A percentile compares a stretch with the other conserved stretches of the same genome.
Conservation (phyloP, 2,797 vertebrate genomes). For the Cephalopachus bancanus region DNA sequence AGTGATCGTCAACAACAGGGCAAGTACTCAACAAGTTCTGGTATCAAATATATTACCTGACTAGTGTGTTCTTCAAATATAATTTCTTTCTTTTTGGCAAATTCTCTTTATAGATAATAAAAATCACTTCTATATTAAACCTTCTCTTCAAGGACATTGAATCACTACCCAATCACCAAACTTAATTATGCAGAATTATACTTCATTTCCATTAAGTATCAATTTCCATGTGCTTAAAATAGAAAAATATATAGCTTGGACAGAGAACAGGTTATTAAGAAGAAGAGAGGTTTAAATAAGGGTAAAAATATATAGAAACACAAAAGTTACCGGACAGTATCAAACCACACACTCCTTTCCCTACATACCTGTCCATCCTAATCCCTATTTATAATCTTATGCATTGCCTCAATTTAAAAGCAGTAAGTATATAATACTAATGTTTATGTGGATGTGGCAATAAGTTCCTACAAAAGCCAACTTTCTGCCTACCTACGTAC, state of each 20-base stretch:
- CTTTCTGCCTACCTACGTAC: neutral
- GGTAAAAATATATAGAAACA: neutral
- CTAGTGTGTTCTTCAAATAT: neutral
- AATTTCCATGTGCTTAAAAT: neutral
- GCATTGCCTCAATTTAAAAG: neutral
- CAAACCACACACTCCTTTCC: neutral
- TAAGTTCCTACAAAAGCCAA: neutral
- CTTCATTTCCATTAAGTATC: slow-evolving; percentile 8
- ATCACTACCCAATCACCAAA: neutral
- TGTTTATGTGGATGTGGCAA: neutral
- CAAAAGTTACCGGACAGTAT: neutral
- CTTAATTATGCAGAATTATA: slow-evolving; percentile 31
- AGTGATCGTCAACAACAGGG: neutral
- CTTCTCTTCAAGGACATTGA: neutral
- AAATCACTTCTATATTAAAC: neutral
- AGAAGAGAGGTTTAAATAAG: neutral
- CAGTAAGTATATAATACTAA: neutral
- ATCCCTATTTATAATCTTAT: neutral
- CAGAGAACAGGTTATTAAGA: neutral
- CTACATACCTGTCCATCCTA: neutral
- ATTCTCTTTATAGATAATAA: slow-evolving; percentile 27
- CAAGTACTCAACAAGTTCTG: neutral
- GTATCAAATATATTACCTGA: neutral
- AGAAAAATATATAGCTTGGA: neutral
- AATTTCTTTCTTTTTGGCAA: neutral